phyloP scores from a whole-genome alignment of 1,140 invertebrate genomes.

The Sarcophaga peregrina region DNA sequence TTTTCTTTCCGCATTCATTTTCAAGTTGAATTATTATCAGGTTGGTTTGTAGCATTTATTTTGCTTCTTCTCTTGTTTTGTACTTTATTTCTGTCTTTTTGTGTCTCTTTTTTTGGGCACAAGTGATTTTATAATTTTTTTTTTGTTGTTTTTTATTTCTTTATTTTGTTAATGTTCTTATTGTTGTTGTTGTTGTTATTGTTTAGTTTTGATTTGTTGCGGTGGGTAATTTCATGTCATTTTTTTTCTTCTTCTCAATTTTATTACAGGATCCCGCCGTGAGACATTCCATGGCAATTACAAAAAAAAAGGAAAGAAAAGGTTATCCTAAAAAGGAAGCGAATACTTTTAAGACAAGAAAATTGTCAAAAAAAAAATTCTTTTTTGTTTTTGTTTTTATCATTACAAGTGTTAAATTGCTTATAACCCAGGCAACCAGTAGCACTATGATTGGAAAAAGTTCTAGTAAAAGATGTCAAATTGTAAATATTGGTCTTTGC shows the following conservation, averaged over 20 bases:
- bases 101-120: not conserved
- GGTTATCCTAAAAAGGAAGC: not conserved
- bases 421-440: not conserved
- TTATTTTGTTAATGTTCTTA: not conserved
- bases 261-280: not conserved
- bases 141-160: not conserved
- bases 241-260: no score
- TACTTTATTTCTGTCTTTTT: conserved; percentile 2
- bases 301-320: no score
- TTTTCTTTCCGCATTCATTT: not conserved
- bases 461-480: no score
- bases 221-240: not conserved
- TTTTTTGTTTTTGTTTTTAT: not conserved
- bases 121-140: no score
- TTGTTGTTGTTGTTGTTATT: not conserved
- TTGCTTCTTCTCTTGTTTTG: not conserved
- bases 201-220: conserved; percentile 18
- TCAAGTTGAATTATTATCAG: not conserved
- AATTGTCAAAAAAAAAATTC: not conserved
- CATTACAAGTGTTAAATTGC: conserved; percentile 7
- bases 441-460: no score
- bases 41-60: not conserved
- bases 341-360: not conserved
- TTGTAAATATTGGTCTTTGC: no score
- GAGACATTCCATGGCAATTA: not conserved